Evolutionary conservation across 2,797 vertebrate genomes (phyloP).

Genomic region (Kryptolebias ocellatus): DNA sequence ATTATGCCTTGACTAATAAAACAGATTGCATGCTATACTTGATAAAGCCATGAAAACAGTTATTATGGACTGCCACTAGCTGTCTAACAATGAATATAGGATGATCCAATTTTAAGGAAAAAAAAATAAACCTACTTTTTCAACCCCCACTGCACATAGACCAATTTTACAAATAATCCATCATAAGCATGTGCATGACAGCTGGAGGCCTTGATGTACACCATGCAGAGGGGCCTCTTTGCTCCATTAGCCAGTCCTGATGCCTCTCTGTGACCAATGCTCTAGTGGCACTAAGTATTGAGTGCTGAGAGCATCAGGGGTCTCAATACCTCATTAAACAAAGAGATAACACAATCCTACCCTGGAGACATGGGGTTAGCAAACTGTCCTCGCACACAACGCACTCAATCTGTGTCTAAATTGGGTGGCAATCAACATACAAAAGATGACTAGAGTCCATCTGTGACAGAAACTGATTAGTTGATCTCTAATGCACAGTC

Average conservation of each 20-base stretch:
- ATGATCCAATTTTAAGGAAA: not conserved
- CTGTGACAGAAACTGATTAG: constrained; percentile 65
- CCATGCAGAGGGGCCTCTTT: constrained; percentile 30
- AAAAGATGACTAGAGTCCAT: constrained; percentile 55
- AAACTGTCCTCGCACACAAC: constrained; percentile 5
- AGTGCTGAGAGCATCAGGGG: constrained; percentile 52
- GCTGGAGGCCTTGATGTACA: constrained; percentile 33
- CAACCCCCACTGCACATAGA: constrained; percentile 3
- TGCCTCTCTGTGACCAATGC: constrained; percentile 48
- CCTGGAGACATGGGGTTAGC: constrained; percentile 53
- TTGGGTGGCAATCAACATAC: constrained; percentile 31
- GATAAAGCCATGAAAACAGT: not conserved
- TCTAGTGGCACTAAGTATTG: constrained; percentile 48
- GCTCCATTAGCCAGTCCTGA: constrained; percentile 58
- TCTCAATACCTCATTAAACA: constrained; percentile 77
- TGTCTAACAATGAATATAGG: not conserved
- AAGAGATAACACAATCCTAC: constrained; percentile 67
- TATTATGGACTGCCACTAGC: not conserved
- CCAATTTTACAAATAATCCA: constrained; percentile 39
- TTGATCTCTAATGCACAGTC: constrained; percentile 29
- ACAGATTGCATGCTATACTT: not conserved
- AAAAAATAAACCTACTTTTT: not conserved
- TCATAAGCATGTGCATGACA: constrained; percentile 31
- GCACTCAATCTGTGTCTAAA: constrained; percentile 55
- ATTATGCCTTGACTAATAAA: not conserved